A percentile compares a stretch with the other conserved stretches of the same genome.
These are phyloP conservation scores for Paraescarpia echinospica DNA, from an alignment of 1,140 invertebrate genomes.

Conservation along the genomic window DNA sequence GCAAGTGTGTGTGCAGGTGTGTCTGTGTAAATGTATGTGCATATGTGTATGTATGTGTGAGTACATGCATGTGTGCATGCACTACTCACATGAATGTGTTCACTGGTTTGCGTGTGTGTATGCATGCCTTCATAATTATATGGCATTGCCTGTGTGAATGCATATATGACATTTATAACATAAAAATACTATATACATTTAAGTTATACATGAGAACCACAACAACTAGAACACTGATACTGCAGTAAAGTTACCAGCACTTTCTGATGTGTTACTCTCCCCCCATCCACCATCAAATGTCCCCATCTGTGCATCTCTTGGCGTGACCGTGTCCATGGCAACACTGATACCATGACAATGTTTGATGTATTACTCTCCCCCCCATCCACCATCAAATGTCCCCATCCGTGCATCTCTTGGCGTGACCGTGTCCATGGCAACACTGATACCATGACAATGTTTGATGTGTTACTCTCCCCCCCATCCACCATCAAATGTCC, in stretches of 20 bases:
- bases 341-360: background rate
- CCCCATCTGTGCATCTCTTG: background rate
- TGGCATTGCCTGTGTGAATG: too few species aligned
- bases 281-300: too few species aligned
- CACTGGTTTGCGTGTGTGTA: background rate
- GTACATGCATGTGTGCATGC: too few species aligned
- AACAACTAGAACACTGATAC: background rate
- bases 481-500: too few species aligned
- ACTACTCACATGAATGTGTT: too few species aligned
- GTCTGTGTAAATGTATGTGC: too few species aligned
- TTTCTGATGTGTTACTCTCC: background rate
- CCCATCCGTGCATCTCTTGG: background rate
- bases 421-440: background rate
- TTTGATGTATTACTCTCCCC: background rate
- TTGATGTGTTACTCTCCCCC: background rate
- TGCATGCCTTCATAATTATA: background rate
- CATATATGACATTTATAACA: background rate
- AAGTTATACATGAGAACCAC: background rate
- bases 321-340: background rate
- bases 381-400: too few species aligned
- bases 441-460: background rate
- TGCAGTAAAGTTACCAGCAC: background rate
- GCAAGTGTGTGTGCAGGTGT: too few species aligned
- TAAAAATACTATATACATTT: background rate
- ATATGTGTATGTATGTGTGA: too few species aligned